phyloP scores from a whole-genome alignment of 2,888 invertebrate species.

The Spisula subtruncata region DNA sequence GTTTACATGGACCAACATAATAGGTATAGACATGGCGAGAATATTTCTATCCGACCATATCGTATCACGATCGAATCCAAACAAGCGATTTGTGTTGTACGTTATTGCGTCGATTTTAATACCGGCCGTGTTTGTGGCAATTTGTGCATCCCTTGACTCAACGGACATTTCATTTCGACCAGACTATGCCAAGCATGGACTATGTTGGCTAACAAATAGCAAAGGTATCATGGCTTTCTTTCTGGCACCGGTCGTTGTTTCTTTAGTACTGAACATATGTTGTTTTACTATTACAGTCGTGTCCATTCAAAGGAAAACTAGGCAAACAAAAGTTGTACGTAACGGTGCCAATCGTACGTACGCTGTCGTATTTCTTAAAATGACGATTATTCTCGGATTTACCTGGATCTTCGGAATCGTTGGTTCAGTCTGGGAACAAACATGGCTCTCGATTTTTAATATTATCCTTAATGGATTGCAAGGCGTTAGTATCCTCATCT shows the following conservation, averaged over 20 bases:
- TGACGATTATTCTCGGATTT: constrained; percentile 56
- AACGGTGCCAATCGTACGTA: constrained; percentile 37
- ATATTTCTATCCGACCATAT: constrained; percentile 29
- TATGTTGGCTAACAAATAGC: constrained; percentile 53
- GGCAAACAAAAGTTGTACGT: constrained; percentile 18
- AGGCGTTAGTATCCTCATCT: constrained; percentile 56
- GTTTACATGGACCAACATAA: constrained; percentile 57
- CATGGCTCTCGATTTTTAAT: constrained; percentile 51
- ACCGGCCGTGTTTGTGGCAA: background rate
- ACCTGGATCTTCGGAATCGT: constrained; percentile 57
- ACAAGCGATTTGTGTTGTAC: constrained; percentile 36
- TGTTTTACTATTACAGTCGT: constrained; percentile 40
- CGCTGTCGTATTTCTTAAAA: constrained; percentile 52
- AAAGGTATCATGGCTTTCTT: constrained; percentile 44
- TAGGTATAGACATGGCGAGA: constrained; percentile 55
- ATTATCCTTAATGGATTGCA: constrained; percentile 59
- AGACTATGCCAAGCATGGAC: constrained; percentile 27
- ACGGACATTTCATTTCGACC: constrained; percentile 13
- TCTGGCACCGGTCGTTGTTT: constrained; percentile 35
- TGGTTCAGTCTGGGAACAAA: constrained; percentile 40
- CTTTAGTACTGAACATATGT: constrained; percentile 36
- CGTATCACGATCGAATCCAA: background rate
- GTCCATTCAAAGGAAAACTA: constrained; percentile 31
- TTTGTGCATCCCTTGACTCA: constrained; percentile 27
- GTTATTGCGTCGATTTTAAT: constrained; percentile 12